Percentiles rank a stretch among this genome's conserved stretches.
phyloP scores from a whole-genome alignment of 2,888 invertebrate genomes.

The Amorpha juglandis region DNA sequence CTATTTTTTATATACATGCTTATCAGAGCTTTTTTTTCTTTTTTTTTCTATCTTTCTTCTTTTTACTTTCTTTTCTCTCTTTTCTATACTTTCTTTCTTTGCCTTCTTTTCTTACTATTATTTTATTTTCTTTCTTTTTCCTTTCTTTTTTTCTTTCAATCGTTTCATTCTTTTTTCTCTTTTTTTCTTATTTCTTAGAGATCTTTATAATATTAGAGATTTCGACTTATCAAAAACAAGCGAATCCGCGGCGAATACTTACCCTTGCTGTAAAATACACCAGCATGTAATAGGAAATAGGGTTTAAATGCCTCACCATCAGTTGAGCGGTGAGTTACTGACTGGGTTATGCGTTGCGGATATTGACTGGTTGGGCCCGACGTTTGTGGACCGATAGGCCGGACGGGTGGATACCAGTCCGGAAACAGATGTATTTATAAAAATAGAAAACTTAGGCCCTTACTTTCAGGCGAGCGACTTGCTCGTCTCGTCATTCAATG shows the following conservation, averaged over 20 bases:
- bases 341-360: not conserved
- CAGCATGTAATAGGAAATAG: slow-evolving; percentile 14
- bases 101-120: no score
- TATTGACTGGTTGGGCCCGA: not conserved
- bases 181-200: no score
- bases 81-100: no score
- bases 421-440: not conserved
- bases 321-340: slow-evolving; percentile 1
- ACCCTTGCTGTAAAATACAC: not conserved
- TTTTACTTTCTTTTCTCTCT: no score
- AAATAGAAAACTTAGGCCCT: not conserved
- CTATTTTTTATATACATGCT: no score
- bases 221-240: not conserved
- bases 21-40: no score
- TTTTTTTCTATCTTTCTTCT: no score
- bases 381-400: not conserved
- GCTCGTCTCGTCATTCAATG: not conserved
- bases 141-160: no score
- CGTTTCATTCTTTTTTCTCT: no score
- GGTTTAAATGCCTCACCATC: not conserved
- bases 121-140: no score
- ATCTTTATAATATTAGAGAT: not conserved
- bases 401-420: not conserved
- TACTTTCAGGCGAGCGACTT: no score
- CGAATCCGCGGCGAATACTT: not conserved